Conservation (phyloP, 2,888 invertebrate species). For the Elgonia sp. region DNA sequence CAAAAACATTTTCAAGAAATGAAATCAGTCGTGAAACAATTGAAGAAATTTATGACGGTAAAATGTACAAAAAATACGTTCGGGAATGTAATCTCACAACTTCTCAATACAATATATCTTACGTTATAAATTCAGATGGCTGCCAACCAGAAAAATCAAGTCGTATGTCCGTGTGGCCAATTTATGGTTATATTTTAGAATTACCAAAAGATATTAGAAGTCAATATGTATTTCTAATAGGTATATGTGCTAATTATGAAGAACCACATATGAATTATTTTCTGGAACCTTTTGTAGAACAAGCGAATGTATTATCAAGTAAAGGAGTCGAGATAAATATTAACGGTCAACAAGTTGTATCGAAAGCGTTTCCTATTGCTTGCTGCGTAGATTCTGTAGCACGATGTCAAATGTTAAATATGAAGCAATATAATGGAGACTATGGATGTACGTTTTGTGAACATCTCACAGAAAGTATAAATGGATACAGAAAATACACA, state of each 20-base stretch:
- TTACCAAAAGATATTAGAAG: no score
- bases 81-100: no score
- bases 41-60: neutral
- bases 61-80: neutral
- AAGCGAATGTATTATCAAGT: conserved; percentile 65
- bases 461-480: conserved; percentile 33
- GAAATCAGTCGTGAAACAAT: no score
- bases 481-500: no score
- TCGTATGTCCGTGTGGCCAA: conserved; percentile 40
- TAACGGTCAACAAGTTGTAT: no score
- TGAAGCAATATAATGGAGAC: conserved; percentile 69
- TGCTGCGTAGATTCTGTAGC: conserved; percentile 44
- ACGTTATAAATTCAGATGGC: neutral
- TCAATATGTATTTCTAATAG: conserved; percentile 64
- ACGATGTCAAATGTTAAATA: conserved; percentile 40
- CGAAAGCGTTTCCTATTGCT: conserved; percentile 32
- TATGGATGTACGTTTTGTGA: conserved; percentile 69
- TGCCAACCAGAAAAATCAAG: neutral
- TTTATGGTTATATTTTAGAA: conserved; percentile 65
- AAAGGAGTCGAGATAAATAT: no score
- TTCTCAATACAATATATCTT: neutral
- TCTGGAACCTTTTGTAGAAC: conserved; percentile 60
- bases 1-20: no score
- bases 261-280: conserved; percentile 68
- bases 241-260: conserved; percentile 59